Evolutionary conservation across 2,113 vertebrate species (phyloP).

Genomic region (Phaethornis superciliosus): DNA sequence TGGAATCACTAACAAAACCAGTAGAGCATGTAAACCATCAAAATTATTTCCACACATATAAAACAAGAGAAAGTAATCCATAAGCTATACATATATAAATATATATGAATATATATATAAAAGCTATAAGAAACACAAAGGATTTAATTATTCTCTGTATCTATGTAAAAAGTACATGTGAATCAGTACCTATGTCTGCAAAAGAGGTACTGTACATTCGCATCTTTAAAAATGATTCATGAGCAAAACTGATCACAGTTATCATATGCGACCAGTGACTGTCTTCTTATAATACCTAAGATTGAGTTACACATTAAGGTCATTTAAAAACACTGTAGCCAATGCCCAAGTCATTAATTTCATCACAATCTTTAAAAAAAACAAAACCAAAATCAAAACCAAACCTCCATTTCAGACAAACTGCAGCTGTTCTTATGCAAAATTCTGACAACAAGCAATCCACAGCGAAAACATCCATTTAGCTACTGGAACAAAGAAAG

Average conservation of each 20-base stretch:
- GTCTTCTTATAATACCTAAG: accelerated
- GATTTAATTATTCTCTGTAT: neutral
- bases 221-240: neutral
- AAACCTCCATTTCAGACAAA: neutral
- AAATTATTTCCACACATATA: neutral
- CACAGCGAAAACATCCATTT: neutral
- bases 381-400: too few relatives aligned
- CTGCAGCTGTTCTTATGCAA: neutral
- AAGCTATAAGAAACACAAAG: neutral
- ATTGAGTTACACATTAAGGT: neutral
- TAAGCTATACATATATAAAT: neutral
- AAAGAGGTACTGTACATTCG: neutral
- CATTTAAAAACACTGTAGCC: neutral
- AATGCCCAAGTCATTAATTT: neutral
- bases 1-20: neutral
- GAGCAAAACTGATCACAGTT: neutral
- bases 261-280: neutral
- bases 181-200: neutral
- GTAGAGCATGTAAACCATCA: neutral
- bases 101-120: neutral
- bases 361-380: neutral
- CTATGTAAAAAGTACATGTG: neutral
- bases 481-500: neutral
- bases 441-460: neutral
- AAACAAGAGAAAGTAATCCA: neutral